phyloP scores from a whole-genome alignment of 2,797 vertebrate species.

The Alcedo quadribrachys region DNA sequence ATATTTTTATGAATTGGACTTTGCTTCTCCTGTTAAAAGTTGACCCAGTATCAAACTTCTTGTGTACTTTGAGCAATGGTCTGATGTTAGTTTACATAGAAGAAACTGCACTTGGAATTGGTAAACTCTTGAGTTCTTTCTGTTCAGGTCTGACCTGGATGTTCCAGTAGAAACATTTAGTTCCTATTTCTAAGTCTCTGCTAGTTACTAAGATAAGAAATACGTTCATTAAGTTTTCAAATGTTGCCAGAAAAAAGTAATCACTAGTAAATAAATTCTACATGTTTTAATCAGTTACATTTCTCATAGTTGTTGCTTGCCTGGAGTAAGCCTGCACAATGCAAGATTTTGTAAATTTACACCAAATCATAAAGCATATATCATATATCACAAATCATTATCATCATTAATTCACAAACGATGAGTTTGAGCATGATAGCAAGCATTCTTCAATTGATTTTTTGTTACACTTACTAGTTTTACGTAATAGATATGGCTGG shows the following conservation, averaged over 20 bases:
- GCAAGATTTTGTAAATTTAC: neutral
- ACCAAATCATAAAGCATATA: neutral
- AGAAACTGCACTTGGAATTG: neutral
- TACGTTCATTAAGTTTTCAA: conserved; percentile 19
- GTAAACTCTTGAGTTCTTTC: neutral
- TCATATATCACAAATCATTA: neutral
- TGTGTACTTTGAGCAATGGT: neutral
- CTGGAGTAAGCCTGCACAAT: neutral
- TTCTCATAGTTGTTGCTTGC: neutral
- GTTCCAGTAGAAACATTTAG: neutral
- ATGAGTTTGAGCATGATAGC: neutral
- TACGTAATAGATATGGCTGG: neutral
- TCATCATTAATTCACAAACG: neutral
- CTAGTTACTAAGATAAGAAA: neutral
- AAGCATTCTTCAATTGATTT: neutral
- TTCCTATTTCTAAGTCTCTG: neutral
- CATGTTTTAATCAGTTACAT: neutral
- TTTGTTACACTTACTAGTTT: neutral
- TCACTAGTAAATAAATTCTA: neutral
- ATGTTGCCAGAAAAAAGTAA: neutral
- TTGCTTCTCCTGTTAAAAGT: neutral
- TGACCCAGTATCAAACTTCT: neutral
- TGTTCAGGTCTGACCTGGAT: neutral
- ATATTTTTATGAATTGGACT: neutral
- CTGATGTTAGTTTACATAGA: neutral